Percentiles rank a stretch among this genome's conserved stretches.
Evolutionary conservation across 2,113 vertebrate species (phyloP).

Genomic region (Tetraodon nigroviridis): DNA sequence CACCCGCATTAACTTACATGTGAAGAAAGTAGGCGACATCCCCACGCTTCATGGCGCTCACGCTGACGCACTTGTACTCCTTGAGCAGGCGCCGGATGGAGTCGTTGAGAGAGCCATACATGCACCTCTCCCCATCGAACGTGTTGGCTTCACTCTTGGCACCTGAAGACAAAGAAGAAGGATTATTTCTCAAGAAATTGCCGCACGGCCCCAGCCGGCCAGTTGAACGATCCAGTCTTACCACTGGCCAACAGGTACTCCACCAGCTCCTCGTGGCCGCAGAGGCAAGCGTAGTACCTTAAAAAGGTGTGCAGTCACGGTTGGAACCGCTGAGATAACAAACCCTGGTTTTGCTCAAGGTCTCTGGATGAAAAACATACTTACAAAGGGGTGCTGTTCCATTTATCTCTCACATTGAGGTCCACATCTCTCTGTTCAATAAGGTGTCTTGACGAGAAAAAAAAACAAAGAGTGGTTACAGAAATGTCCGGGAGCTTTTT

Average conservation of each 20-base stretch:
- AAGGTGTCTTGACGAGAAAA: slow-evolving; percentile 80
- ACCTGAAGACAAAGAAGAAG: slow-evolving; percentile 65
- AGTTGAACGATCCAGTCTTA: slow-evolving; percentile 62
- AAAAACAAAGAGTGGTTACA: not conserved
- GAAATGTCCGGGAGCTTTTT: not conserved
- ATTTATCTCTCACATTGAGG: slow-evolving; percentile 94
- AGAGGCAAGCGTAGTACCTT: slow-evolving; percentile 96
- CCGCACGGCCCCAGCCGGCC: not conserved
- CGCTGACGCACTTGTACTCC: slow-evolving; percentile 90
- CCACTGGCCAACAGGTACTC: slow-evolving; percentile 91
- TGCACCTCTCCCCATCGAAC: slow-evolving; percentile 90
- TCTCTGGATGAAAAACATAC: slow-evolving; percentile 46
- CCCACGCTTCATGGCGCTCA: slow-evolving; percentile 85
- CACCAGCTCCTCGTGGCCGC: slow-evolving; percentile 94
- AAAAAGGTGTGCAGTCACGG: not conserved
- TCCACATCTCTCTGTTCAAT: slow-evolving; percentile 95
- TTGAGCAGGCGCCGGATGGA: slow-evolving; percentile 85
- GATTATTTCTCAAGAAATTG: not conserved
- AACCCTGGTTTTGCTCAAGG: not conserved
- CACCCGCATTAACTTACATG: slow-evolving; percentile 69
- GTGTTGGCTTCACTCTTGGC: slow-evolving; percentile 96
- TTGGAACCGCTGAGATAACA: not conserved
- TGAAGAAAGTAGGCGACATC: slow-evolving; percentile 90
- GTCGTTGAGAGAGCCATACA: slow-evolving; percentile 89
- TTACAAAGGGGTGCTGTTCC: slow-evolving; percentile 98